phyloP scores from a whole-genome alignment of 2,113 vertebrate genomes.

The Acinonyx jubatus region DNA sequence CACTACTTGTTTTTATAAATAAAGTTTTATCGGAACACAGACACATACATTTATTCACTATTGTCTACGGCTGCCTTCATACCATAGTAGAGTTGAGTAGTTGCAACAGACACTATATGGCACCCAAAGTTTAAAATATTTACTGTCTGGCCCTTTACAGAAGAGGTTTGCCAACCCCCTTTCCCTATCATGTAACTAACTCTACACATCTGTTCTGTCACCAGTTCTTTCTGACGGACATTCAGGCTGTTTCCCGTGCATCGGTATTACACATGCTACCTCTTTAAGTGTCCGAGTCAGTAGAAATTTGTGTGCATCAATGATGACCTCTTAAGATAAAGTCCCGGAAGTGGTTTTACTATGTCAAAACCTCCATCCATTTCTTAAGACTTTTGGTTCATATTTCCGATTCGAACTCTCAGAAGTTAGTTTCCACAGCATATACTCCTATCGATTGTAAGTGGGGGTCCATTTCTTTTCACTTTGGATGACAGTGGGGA shows the following conservation, averaged over 20 bases:
- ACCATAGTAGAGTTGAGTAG: accelerated
- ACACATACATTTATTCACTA: too few species aligned
- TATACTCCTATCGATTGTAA: accelerated
- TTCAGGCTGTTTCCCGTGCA: neutral
- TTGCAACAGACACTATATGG: accelerated
- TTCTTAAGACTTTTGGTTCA: neutral
- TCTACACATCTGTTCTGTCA: neutral
- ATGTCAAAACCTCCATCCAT: neutral
- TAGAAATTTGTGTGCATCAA: neutral
- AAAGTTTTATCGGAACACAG: neutral
- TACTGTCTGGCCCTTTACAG: neutral
- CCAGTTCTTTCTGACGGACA: accelerated
- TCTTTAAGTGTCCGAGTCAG: neutral
- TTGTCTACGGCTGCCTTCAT: neutral
- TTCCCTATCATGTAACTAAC: neutral
- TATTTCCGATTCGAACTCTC: neutral
- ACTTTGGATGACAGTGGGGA: neutral
- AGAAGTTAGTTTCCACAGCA: neutral
- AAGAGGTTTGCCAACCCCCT: accelerated
- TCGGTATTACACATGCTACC: accelerated
- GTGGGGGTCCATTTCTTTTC: neutral
- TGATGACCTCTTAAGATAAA: neutral
- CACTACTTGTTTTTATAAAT: neutral
- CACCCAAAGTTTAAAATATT: neutral
- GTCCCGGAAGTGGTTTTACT: neutral